phyloP scores from a whole-genome alignment of 2,113 vertebrate species.

The Acanthochromis polyacanthus region DNA sequence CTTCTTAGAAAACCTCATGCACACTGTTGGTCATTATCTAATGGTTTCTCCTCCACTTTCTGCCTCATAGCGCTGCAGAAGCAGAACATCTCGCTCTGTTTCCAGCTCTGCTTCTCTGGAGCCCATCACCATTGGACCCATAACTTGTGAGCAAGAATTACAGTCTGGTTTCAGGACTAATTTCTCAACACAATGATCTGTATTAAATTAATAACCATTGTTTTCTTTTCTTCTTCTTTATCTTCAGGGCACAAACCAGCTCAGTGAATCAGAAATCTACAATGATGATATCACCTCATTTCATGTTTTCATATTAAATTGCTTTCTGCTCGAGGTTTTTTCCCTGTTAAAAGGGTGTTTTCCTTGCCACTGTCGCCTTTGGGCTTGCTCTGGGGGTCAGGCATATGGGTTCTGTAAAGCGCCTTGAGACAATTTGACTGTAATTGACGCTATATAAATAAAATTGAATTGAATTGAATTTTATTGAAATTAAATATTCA shows the following conservation, averaged over 20 bases:
- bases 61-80: slow-evolving; percentile 37
- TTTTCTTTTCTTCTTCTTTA: background rate
- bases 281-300: background rate
- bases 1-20: too few relatives aligned
- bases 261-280: slow-evolving; percentile 13
- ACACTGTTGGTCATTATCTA: background rate
- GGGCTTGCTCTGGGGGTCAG: too few relatives aligned
- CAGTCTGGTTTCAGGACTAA: background rate
- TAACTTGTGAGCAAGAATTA: slow-evolving; percentile 57
- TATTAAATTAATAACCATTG: background rate
- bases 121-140: slow-evolving; percentile 61
- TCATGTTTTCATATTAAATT: background rate
- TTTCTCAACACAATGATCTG: background rate
- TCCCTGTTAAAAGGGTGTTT: too few relatives aligned
- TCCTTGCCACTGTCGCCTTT: too few relatives aligned
- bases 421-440: too few relatives aligned
- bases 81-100: slow-evolving; percentile 50
- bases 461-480: too few relatives aligned
- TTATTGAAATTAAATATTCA: too few relatives aligned
- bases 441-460: too few relatives aligned
- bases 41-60: background rate
- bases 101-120: slow-evolving; percentile 25
- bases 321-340: too few relatives aligned
- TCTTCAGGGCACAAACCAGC: slow-evolving; percentile 46
- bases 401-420: too few relatives aligned